Evolutionary conservation across 2,888 invertebrate species (phyloP), one percentile per base, ranked within the genome.

Genomic region (Cactoblastis cactorum): DNA sequence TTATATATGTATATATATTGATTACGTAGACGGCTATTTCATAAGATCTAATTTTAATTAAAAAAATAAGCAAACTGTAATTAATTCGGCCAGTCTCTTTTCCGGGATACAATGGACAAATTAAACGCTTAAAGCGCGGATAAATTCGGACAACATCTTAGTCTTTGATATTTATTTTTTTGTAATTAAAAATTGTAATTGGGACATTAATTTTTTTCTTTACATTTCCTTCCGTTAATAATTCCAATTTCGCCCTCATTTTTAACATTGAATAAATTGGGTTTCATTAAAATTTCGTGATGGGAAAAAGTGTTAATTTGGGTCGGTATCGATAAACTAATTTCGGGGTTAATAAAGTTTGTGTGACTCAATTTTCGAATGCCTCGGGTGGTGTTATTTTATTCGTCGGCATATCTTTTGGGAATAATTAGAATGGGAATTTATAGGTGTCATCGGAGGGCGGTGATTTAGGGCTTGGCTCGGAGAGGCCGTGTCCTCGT

Each of bases 31-130:
- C 74, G 74, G 74, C 71, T 74, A 76, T 81, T 82, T 77, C 77
- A 74, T 77, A 71, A 80, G 80, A 84, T 82, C 76, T 80, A 80
- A 84, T 83, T 83, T 86, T 87, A 85, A 86, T 85, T 83, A 84
- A 85, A 83, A n/a, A 82, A 83, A 81, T 84, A 85, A 81, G 80
- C 74, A 82, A 82, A 80, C 69, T 70, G 74, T 79, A 83, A 85
- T 85, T 85, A 83, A 81, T 86, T 83, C 77, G 61, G 67, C 54
- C 69, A 61, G 72, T 76, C 71, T 69, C 65, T 62, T 70, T 62
- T 66, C 67, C 55, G 62, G 66, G 75, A 73, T 77, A 80, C 76
- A 82, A 81, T 80, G 75, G 74, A 78, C 76, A 79, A 81, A 83
- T 81, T 77, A 79, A 80, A 81, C 68, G 69, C 61, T 63, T 69